Evolutionary conservation across 30 jellyfish, hydroid and myxozoan genomes (phyloP), one percentile per base, ranked within the genome.

Genomic region (Hydractinia echinata): DNA sequence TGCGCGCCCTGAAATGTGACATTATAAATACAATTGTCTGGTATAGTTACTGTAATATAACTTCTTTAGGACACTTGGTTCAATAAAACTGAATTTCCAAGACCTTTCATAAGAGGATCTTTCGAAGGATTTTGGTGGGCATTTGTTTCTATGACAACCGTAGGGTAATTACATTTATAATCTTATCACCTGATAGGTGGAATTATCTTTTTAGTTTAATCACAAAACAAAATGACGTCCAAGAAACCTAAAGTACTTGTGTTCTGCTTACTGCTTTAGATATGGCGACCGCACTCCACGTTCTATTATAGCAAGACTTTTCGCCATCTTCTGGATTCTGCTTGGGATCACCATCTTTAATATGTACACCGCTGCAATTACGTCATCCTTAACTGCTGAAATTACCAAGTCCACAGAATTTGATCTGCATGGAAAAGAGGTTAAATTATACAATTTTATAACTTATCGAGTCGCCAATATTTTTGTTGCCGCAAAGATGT

Each of bases 121-220:
- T 64, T n/a, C 39, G 74, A 64, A 64, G 74, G 74, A 7, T 64
- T 64, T 64, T 64, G 74, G 74, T 64, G 74, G 74, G 74, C 74
- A 6, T 64, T 64, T 64, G 74, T 64, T 64, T 64, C 74, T 64
- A 64, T 64, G 74, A 64, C 74, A 64, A 64, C 74, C 18, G 74
- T 64, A n/a, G 74, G 74, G 74, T 64, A 13, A 64, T 44, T 64
- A 13, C 18, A 30, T 30, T 30, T 30, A 30, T 30, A 30, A 30
- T 30, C 44, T 30, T 30, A 30, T 64, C 2, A 64, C 9, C 18
- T 64, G 19, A 64, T 58, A 16, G 3, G 15, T 58, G 69, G 69
- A 11, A 13, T 13, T 11, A 11, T 13, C 15, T 58, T 58, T 58
- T 58, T 58, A 3, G 19, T 30, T 30, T 30, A 30, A 30, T 2